Evolutionary conservation across 2,888 invertebrate species (phyloP), one percentile per base, ranked within the genome.

Genomic region (Augiades crinisus): DNA sequence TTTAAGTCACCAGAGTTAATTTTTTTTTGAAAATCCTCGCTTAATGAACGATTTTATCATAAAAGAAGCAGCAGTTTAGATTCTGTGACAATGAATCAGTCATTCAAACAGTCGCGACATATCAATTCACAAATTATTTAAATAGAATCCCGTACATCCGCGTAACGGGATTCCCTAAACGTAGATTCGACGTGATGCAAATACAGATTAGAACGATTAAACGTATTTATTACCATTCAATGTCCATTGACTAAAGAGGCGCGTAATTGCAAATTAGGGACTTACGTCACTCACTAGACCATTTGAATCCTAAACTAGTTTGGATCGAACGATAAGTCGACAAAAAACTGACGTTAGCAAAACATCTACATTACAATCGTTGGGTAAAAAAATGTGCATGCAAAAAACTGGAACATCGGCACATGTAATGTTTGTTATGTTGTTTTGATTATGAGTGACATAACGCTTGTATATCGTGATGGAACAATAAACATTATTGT

Each of bases 131-230:
- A n/a, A n/a, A n/a, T n/a, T n/a, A 44, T 34, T 17, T 24, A 14
- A 13, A 22, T 12, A 8, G 4, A 34, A 38, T 38, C 12, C 22
- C 3, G 0, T 3, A 56, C 56, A 57, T 63, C 61, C 61, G 62
- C 53, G 57, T 65, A 68, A 66, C 68, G 65, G 68, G 58, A 61
- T 51, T 58, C 46, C 44, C 22, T 27, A 47, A 47, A 52, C 43
- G 36, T 40, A 47, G 50, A 44, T 30, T 60, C 64, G 63, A n/a
- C 61, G 59, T 57, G 54, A 43, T 30, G 54, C 56, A 54, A 59
- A 59, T 66, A 60, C 57, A 46, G 57, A 64, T 59, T 60, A 8
- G 50, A 57, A 55, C 58, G 53, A 46, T 50, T 58, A 55, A 57
- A 56, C 53, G 58, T 60, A 60, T 63, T 63, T 61, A 60, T 63